These are phyloP conservation scores for Aix galericulata DNA, from an alignment of 2,113 vertebrate species.

Conservation along the genomic window DNA sequence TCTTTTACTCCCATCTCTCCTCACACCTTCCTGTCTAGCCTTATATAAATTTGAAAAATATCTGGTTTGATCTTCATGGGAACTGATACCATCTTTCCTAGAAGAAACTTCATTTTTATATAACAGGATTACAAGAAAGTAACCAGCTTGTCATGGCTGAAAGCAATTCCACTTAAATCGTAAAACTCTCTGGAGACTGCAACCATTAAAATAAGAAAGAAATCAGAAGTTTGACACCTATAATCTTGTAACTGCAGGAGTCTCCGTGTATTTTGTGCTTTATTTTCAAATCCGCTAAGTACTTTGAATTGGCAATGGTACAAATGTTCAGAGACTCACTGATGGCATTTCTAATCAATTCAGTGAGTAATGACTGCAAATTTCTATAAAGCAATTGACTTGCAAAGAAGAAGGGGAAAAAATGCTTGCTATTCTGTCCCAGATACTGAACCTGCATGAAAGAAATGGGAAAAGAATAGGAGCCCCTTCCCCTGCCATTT, in stretches of 20 bases:
- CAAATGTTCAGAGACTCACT: conserved; percentile 24
- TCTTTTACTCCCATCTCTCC: neutral
- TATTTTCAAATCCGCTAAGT: conserved; percentile 28
- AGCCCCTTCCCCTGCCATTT: conserved; percentile 8
- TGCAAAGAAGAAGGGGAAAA: neutral
- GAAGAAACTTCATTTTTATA: neutral
- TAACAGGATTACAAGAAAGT: neutral
- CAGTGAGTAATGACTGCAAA: conserved; percentile 41
- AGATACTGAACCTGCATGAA: neutral
- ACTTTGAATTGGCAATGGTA: neutral
- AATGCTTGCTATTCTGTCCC: neutral
- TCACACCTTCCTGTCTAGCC: neutral
- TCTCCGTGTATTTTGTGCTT: conserved; percentile 7
- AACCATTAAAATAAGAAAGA: neutral
- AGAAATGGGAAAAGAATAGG: neutral
- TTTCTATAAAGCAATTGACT: conserved; percentile 32
- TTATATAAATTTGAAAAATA: neutral
- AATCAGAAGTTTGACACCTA: neutral
- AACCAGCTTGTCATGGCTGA: neutral
- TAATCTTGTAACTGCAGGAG: neutral
- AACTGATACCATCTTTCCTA: neutral
- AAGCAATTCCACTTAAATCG: neutral
- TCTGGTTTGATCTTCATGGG: neutral
- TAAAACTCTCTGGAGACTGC: neutral
- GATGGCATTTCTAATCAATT: conserved; percentile 51